Evolutionary conservation across 2,113 vertebrate genomes (phyloP).

Genomic region (Noturus placidus): DNA sequence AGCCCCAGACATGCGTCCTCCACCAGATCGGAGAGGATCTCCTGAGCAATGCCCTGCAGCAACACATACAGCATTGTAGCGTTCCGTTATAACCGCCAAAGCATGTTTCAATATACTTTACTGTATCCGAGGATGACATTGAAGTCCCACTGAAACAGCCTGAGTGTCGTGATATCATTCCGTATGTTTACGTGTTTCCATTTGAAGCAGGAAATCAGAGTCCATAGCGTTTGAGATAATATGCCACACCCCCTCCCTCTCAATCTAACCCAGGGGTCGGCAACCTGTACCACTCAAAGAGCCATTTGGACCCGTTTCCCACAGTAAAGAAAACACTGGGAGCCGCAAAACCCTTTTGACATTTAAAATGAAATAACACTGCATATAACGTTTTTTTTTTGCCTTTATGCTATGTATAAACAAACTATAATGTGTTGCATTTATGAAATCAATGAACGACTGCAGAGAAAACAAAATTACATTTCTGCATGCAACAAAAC

Average conservation of each 20-base stretch:
- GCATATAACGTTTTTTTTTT: no score
- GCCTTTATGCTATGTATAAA: no score
- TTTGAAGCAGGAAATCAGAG: not conserved
- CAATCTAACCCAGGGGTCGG: no score
- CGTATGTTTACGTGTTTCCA: not conserved
- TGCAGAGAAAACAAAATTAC: no score
- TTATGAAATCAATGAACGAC: no score
- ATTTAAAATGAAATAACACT: no score
- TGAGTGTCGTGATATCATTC: not conserved
- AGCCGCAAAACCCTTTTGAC: no score
- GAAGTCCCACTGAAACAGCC: not conserved
- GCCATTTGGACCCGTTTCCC: no score
- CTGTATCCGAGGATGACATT: not conserved
- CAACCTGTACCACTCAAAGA: no score
- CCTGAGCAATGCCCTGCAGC: constrained; percentile 88
- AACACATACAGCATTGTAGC: not conserved
- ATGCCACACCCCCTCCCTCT: not conserved
- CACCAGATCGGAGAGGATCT: constrained; percentile 94
- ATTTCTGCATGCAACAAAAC: no score
- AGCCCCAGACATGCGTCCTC: constrained; percentile 96
- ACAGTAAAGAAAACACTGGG: no score
- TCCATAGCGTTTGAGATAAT: not conserved
- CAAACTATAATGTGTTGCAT: no score
- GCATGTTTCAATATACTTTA: not conserved
- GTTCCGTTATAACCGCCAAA: not conserved